phyloP scores from a whole-genome alignment of 92 coral and sea anemone genomes.

The Bergia sp. region DNA sequence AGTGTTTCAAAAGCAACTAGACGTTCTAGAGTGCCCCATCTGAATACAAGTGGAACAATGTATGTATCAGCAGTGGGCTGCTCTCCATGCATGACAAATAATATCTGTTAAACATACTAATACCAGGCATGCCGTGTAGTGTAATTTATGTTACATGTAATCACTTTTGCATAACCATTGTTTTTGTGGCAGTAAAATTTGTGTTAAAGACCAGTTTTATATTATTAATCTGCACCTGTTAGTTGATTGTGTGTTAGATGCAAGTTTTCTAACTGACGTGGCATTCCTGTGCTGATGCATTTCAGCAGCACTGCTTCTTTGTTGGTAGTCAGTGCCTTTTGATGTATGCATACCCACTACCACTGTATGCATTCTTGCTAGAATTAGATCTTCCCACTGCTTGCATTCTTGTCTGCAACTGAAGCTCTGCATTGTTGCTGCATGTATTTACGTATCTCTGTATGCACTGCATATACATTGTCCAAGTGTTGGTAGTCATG shows the following conservation, averaged over 20 bases:
- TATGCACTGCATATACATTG: neutral
- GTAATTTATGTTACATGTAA: neutral
- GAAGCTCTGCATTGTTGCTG: no score
- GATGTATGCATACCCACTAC: neutral
- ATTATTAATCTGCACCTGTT: neutral
- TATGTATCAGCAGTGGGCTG: constrained; percentile 16
- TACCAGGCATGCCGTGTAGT: neutral
- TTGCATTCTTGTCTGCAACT: no score
- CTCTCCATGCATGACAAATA: neutral
- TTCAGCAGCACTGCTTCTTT: neutral
- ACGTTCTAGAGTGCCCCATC: constrained; percentile 27
- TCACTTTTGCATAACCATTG: no score
- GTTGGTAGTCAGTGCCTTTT: neutral
- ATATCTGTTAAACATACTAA: constrained; percentile 9
- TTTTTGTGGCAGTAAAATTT: neutral
- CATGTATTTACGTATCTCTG: neutral
- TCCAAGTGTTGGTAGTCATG: neutral
- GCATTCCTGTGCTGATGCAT: neutral
- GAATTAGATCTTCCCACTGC: no score
- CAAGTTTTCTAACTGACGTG: neutral
- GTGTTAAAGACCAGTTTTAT: neutral
- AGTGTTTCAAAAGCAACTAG: constrained; percentile 36
- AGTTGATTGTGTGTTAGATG: neutral
- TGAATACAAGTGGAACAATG: constrained; percentile 45
- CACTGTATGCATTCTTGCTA: no score